A percentile compares a stretch with the other conserved stretches of the same genome.
These are phyloP conservation scores for Dasyornis broadbenti DNA, from an alignment of 2,113 vertebrate genomes.

Conservation along the genomic window DNA sequence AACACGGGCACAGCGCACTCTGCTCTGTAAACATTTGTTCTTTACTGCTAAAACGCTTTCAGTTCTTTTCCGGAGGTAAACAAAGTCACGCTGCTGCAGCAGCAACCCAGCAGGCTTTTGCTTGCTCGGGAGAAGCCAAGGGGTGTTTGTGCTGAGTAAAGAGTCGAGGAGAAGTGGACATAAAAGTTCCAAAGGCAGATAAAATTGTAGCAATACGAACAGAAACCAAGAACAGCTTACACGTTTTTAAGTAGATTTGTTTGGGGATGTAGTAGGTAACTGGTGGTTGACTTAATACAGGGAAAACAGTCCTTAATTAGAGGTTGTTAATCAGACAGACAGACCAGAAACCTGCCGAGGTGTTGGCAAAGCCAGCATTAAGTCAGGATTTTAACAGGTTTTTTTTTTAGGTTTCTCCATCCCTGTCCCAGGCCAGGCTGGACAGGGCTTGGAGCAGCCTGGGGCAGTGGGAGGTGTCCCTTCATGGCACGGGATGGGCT, in stretches of 20 bases:
- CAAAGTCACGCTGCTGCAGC: neutral
- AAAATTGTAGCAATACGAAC: neutral
- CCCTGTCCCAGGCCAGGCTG: neutral
- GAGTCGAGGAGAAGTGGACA: neutral
- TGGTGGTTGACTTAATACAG: neutral
- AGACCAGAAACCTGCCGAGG: neutral
- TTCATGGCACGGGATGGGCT: neutral
- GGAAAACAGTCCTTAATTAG: neutral
- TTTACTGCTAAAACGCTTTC: neutral
- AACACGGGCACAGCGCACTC: fast-evolving
- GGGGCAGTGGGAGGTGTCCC: neutral
- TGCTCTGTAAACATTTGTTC: neutral
- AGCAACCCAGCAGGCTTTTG: neutral
- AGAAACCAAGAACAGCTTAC: neutral
- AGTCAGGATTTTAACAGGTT: neutral
- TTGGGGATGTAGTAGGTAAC: neutral
- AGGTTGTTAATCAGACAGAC: neutral
- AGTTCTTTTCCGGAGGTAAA: neutral
- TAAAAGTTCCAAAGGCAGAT: neutral
- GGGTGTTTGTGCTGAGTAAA: neutral
- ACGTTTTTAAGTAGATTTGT: neutral
- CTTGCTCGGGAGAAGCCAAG: neutral
- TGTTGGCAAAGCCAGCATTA: neutral
- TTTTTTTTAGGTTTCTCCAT: neutral
- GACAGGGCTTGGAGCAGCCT: neutral